Conservation (phyloP, 2,113 vertebrate genomes). For the Petromus typicus region DNA sequence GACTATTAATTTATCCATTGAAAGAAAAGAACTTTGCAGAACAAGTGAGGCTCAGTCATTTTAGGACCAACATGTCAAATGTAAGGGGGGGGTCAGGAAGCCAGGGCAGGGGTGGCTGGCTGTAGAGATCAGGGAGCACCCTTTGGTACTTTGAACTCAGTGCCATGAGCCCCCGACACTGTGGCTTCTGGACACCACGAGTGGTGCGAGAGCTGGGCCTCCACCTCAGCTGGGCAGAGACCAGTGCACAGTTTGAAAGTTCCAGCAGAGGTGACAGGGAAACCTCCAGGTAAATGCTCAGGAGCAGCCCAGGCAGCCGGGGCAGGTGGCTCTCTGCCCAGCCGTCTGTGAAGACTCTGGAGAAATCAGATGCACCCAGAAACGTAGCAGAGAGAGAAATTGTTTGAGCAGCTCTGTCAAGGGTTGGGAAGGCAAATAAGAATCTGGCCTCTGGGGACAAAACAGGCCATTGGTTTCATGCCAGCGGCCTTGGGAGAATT, state of each 20-base stretch:
- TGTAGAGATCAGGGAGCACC: not conserved
- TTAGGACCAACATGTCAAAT: not conserved
- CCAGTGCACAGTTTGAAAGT: not conserved
- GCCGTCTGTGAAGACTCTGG: not conserved
- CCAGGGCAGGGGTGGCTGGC: not conserved
- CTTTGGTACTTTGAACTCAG: slow-evolving; percentile 52
- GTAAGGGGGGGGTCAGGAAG: not conserved
- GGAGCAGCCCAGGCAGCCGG: not conserved
- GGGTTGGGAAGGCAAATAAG: not conserved
- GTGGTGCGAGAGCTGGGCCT: not conserved
- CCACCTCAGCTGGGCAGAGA: not conserved
- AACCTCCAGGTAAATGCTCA: not conserved
- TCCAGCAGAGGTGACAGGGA: not conserved
- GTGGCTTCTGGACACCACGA: not conserved
- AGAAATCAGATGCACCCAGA: not conserved
- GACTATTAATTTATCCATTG: slow-evolving; percentile 67
- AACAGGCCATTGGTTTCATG: no score
- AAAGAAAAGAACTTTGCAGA: slow-evolving; percentile 49
- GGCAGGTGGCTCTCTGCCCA: not conserved
- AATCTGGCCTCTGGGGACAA: not conserved
- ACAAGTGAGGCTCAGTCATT: slow-evolving; percentile 54
- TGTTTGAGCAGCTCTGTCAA: not conserved
- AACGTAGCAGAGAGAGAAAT: not conserved
- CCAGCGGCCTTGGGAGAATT: not conserved
- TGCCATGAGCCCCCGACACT: not conserved